These are phyloP conservation scores for Hemichromis elongatus DNA, from an alignment of 2,113 vertebrate genomes.

Conservation along the genomic window DNA sequence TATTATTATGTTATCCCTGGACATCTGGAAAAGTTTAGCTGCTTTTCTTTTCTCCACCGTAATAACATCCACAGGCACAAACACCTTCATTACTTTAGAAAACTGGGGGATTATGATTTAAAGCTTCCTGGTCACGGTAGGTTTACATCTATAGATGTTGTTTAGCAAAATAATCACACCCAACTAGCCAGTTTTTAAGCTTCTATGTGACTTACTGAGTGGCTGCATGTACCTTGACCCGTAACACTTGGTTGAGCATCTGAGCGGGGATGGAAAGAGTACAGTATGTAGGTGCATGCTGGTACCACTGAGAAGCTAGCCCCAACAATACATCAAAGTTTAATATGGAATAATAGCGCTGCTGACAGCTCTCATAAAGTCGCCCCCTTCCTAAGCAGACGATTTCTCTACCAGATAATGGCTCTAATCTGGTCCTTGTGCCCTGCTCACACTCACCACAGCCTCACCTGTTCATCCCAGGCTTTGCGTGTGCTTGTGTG, in stretches of 20 bases:
- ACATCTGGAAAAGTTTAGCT: constrained; percentile 73
- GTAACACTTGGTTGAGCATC: constrained; percentile 30
- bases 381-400: constrained; percentile 18
- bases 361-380: constrained; percentile 64
- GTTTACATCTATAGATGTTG: constrained; percentile 41
- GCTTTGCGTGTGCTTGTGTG: not conserved
- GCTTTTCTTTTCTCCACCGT: constrained; percentile 55
- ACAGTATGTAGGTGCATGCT: constrained; percentile 13
- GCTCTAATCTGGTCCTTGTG: constrained; percentile 36
- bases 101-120: constrained; percentile 56
- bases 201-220: constrained; percentile 41
- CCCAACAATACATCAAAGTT: constrained; percentile 70
- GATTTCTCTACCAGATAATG: constrained; percentile 56
- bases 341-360: constrained; percentile 63
- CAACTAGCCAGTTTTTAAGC: not conserved
- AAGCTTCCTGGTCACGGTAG: constrained; percentile 56
- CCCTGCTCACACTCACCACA: constrained; percentile 7
- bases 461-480: constrained; percentile 63
- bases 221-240: constrained; percentile 30
- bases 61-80: constrained; percentile 58
- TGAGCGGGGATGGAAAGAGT: not conserved
- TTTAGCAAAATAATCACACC: constrained; percentile 52
- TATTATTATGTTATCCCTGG: constrained; percentile 56
- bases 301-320: constrained; percentile 32
- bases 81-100: constrained; percentile 62